phyloP scores from a whole-genome alignment of 2,113 vertebrate species.

The Brevimyrus niger region DNA sequence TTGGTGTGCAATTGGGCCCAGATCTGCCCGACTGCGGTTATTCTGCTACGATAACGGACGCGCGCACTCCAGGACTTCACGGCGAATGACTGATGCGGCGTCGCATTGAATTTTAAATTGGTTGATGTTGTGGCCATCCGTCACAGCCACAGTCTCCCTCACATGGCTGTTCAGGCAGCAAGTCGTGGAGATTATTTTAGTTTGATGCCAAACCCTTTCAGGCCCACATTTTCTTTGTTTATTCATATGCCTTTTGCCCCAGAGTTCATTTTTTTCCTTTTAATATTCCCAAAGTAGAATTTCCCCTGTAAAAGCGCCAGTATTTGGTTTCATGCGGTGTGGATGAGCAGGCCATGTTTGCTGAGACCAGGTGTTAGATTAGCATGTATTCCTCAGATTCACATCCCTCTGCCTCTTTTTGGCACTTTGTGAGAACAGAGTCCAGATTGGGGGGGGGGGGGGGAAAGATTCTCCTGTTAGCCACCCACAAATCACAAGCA shows the following conservation, averaged over 20 bases:
- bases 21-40: constrained; percentile 23
- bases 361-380: background rate
- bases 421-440: background rate
- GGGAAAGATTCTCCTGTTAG: constrained; percentile 2
- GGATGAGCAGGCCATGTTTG: background rate
- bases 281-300: background rate
- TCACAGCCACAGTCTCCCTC: background rate
- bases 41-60: constrained; percentile 20
- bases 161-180: background rate
- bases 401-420: background rate
- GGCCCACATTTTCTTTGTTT: background rate
- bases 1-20: constrained; percentile 25
- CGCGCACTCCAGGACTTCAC: constrained; percentile 11
- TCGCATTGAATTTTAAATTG: constrained; percentile 19
- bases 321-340: background rate
- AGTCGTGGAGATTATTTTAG: background rate
- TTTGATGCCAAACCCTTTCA: background rate
- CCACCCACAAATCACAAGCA: background rate
- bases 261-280: background rate
- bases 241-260: background rate
- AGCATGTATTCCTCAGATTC: background rate
- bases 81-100: constrained; percentile 16
- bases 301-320: background rate
- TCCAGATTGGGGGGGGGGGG: background rate
- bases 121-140: background rate